These are phyloP conservation scores for Nannoperca obscura DNA, from an alignment of 2,797 vertebrate species.

Conservation along the genomic window DNA sequence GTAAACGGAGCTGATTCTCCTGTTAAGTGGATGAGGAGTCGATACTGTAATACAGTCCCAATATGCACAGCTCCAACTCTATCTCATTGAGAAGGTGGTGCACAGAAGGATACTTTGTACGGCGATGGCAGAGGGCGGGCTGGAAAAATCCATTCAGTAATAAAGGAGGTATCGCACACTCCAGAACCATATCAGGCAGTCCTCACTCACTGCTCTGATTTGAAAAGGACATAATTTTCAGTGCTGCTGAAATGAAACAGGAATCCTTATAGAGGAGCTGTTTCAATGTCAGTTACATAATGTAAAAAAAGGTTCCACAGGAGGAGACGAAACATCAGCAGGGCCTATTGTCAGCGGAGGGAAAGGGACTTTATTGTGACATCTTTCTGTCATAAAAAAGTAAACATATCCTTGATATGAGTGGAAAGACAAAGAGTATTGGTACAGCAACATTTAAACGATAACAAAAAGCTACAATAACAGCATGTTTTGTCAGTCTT, in stretches of 20 bases:
- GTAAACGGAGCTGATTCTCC: slow-evolving; percentile 79
- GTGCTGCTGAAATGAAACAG: slow-evolving; percentile 55
- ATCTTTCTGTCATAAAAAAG: slow-evolving; percentile 53
- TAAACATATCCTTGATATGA: slow-evolving; percentile 46
- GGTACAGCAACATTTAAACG: not conserved
- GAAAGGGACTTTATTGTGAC: slow-evolving; percentile 35
- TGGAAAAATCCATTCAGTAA: slow-evolving; percentile 55
- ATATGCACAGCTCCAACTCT: slow-evolving; percentile 56
- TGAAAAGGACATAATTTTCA: slow-evolving; percentile 72
- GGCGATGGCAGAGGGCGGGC: slow-evolving; percentile 25
- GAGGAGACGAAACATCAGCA: slow-evolving; percentile 49
- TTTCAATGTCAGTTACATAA: slow-evolving; percentile 69
- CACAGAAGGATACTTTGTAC: slow-evolving; percentile 40
- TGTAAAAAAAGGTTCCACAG: slow-evolving; percentile 56
- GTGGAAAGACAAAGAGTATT: slow-evolving; percentile 29
- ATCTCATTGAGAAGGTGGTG: slow-evolving; percentile 55
- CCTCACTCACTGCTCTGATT: slow-evolving; percentile 51
- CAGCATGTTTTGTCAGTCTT: not conserved
- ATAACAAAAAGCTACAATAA: slow-evolving; percentile 13
- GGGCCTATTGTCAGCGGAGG: slow-evolving; percentile 43
- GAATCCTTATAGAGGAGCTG: slow-evolving; percentile 44
- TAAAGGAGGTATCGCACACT: slow-evolving; percentile 51
- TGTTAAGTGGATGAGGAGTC: slow-evolving; percentile 76
- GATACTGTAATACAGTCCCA: slow-evolving; percentile 72
- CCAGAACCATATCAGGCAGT: slow-evolving; percentile 39